Evolutionary conservation across 1,140 invertebrate genomes (phyloP).

Genomic region (Hyles euphorbiae): DNA sequence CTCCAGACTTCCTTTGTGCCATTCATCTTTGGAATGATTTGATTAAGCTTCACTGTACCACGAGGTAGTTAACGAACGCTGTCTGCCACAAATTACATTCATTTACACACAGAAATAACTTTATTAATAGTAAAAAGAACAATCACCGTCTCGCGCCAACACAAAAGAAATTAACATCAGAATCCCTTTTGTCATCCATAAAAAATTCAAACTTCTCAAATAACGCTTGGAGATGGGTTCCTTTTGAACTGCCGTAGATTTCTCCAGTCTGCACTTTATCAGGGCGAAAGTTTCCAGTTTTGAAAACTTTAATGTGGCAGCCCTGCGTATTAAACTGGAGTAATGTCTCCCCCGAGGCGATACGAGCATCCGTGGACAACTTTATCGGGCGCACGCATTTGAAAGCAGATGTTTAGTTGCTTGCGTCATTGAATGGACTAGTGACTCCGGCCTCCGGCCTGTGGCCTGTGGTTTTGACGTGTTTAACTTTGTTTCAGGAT

Average conservation of each 20-base stretch:
- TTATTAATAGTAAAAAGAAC: too few relatives aligned
- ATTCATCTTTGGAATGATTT: too few relatives aligned
- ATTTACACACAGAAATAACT: neutral
- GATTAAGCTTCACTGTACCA: neutral
- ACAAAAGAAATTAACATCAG: slow-evolving; percentile 9
- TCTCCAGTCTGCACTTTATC: slow-evolving; percentile 10
- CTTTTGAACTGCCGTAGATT: slow-evolving; percentile 8
- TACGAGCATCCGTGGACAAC: slow-evolving; percentile 25
- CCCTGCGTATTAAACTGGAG: slow-evolving; percentile 29
- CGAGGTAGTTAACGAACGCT: neutral
- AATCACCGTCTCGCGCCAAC: neutral
- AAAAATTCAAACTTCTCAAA: neutral
- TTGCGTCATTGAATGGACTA: too few relatives aligned
- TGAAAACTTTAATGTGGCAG: slow-evolving; percentile 13
- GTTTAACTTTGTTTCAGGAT: too few relatives aligned
- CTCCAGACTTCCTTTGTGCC: too few relatives aligned
- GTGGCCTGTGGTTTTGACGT: too few relatives aligned
- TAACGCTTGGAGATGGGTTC: neutral
- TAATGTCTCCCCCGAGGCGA: slow-evolving; percentile 37
- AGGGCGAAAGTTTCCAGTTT: slow-evolving; percentile 13
- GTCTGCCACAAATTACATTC: neutral
- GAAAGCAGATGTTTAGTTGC: slow-evolving; percentile 19
- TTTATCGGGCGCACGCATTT: slow-evolving; percentile 31
- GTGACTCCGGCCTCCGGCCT: too few relatives aligned
- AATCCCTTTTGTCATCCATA: slow-evolving; percentile 1